These are phyloP conservation scores for Thalpophila matura DNA, from an alignment of 2,888 invertebrate genomes.

Conservation along the genomic window DNA sequence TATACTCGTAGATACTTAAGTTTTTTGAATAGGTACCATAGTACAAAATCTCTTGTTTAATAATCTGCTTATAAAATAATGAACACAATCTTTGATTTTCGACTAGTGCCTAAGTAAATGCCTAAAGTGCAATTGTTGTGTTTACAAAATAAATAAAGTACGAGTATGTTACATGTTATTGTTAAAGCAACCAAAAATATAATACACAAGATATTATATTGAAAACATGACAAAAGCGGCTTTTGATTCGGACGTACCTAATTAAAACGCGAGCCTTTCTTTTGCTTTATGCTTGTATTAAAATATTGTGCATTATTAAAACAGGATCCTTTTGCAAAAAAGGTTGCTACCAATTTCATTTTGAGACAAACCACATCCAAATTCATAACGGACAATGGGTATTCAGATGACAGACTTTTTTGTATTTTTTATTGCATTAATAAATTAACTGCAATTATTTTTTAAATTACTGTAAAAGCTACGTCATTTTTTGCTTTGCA, in stretches of 20 bases:
- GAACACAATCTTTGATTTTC: too few species aligned
- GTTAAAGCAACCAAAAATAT: not conserved
- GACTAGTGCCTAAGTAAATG: too few species aligned
- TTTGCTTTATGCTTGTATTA: not conserved
- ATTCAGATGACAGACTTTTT: not conserved
- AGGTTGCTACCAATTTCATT: constrained; percentile 12
- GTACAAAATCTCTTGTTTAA: too few species aligned
- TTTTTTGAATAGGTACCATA: too few species aligned
- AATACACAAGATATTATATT: not conserved
- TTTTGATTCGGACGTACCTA: constrained; percentile 19
- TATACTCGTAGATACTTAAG: too few species aligned
- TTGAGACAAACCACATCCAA: constrained; percentile 1
- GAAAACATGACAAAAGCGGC: constrained; percentile 16
- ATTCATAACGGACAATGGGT: not conserved
- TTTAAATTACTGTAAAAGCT: too few species aligned
- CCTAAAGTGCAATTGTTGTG: too few species aligned
- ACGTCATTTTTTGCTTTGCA: not conserved
- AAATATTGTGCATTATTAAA: constrained; percentile 27
- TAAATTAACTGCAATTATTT: too few species aligned
- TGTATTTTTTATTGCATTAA: not conserved
- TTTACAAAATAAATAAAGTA: too few species aligned
- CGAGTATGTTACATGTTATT: too few species aligned
- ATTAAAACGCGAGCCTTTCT: constrained; percentile 4
- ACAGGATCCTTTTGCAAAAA: constrained; percentile 15
- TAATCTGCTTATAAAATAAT: too few species aligned